Evolutionary conservation across 2,113 vertebrate genomes (phyloP).

Genomic region (Silurus meridionalis): DNA sequence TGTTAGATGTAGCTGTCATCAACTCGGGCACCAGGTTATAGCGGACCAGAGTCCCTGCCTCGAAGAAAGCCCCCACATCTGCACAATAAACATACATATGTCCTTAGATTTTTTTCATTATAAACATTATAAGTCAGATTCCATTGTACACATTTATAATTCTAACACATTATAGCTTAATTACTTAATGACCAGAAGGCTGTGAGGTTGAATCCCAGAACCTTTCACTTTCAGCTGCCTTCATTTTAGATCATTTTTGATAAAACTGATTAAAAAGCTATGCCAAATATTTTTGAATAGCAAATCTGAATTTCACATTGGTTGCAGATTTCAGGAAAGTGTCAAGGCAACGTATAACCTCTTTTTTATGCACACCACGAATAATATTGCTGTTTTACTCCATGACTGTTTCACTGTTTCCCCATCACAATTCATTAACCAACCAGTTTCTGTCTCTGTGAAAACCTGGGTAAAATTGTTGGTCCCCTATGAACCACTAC

Average conservation of each 20-base stretch:
- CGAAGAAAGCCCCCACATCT: slow-evolving; percentile 97
- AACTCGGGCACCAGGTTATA: slow-evolving; percentile 82
- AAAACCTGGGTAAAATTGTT: too few species aligned
- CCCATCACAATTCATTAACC: too few species aligned
- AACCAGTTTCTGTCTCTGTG: too few species aligned
- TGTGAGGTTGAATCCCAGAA: not conserved
- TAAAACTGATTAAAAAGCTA: not conserved
- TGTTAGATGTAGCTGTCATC: slow-evolving; percentile 59
- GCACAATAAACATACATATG: slow-evolving; percentile 24
- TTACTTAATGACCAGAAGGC: not conserved
- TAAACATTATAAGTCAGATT: not conserved
- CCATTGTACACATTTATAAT: not conserved
- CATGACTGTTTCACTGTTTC: too few species aligned
- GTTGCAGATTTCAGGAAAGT: too few species aligned
- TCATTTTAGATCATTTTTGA: not conserved
- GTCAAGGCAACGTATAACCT: too few species aligned
- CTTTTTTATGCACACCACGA: too few species aligned
- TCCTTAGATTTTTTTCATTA: not conserved
- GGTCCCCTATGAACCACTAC: too few species aligned
- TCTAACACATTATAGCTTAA: not conserved
- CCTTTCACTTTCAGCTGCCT: not conserved
- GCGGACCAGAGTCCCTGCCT: slow-evolving; percentile 88
- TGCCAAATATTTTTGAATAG: not conserved
- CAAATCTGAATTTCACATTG: not conserved
- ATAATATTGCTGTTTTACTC: too few species aligned